Evolutionary conservation across 2,113 vertebrate genomes (phyloP).

Genomic region (Cacatua alba): DNA sequence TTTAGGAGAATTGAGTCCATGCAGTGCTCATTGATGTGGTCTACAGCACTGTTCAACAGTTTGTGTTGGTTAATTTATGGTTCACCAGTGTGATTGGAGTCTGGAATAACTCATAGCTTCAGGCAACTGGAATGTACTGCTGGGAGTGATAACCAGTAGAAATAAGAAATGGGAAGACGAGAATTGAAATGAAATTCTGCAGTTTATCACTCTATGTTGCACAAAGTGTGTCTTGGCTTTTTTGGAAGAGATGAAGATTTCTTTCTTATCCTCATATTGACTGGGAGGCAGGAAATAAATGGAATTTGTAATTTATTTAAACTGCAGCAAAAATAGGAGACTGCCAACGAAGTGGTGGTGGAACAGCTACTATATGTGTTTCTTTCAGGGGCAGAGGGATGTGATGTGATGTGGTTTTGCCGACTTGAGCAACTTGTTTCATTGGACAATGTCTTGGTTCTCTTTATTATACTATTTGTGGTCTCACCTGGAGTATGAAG

Average conservation of each 20-base stretch:
- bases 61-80: not conserved
- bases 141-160: not conserved
- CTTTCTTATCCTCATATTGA: not conserved
- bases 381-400: not conserved
- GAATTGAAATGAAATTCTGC: not conserved
- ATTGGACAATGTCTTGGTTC: not conserved
- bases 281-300: not conserved
- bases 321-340: not conserved
- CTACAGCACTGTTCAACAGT: not conserved
- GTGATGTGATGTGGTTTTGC: accelerated
- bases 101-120: not conserved
- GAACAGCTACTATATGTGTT: not conserved
- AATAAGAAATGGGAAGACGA: not conserved
- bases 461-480: not conserved
- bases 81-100: not conserved
- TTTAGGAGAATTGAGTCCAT: not conserved
- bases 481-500: not conserved
- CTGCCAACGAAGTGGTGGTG: not conserved
- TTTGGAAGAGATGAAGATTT: not conserved
- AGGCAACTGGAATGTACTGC: not conserved
- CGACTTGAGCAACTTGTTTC: not conserved
- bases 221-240: not conserved
- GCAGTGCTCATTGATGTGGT: not conserved
- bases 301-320: not conserved
- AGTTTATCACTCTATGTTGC: not conserved